phyloP scores from a whole-genome alignment of 2,113 vertebrate species.

The Alaudala cheleensis region DNA sequence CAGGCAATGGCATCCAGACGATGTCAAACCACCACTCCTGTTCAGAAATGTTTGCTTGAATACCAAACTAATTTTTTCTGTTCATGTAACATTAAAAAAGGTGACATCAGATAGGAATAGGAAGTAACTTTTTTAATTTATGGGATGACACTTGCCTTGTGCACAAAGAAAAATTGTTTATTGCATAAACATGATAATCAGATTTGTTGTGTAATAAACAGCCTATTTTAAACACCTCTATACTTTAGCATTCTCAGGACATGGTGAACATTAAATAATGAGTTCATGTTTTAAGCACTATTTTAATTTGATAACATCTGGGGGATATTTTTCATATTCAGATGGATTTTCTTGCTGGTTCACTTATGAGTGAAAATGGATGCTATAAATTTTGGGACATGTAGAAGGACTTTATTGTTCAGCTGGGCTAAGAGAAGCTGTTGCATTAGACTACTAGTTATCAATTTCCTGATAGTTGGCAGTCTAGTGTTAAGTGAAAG shows the following conservation, averaged over 20 bases:
- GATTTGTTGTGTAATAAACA: not conserved
- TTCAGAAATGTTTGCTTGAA: not conserved
- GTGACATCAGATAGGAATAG: not conserved
- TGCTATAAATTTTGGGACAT: not conserved
- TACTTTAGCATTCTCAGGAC: not conserved
- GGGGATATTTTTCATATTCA: not conserved
- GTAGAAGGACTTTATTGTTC: not conserved
- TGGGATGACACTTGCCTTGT: not conserved
- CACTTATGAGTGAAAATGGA: not conserved
- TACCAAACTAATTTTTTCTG: not conserved
- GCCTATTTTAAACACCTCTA: not conserved
- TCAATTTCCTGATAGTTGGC: not conserved
- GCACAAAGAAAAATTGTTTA: not conserved
- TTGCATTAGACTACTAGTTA: not conserved
- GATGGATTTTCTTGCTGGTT: not conserved
- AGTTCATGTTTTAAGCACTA: not conserved
- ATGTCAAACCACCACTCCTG: not conserved
- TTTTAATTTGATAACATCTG: not conserved
- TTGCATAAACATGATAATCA: not conserved
- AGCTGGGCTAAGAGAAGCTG: not conserved
- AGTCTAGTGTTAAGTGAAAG: not conserved
- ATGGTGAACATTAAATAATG: not conserved
- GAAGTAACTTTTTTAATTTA: not conserved
- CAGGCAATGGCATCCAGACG: accelerated
- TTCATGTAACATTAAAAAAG: not conserved